Conservation (phyloP, 2,797 vertebrate genomes). For the Chloroceryle amazona region DNA sequence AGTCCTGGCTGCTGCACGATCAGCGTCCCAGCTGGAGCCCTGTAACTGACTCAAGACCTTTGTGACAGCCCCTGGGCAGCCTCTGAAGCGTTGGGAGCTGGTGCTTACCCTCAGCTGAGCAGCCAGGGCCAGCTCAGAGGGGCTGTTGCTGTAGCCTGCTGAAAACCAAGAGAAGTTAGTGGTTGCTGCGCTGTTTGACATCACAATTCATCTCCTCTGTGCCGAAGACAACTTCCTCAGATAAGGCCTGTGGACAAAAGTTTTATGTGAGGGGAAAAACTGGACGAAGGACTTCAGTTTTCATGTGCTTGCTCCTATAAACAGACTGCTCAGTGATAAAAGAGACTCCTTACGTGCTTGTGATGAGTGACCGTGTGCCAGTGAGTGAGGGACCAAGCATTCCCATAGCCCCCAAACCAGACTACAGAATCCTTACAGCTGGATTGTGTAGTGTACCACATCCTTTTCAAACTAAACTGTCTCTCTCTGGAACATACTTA, state of each 20-base stretch:
- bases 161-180: background rate
- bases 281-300: slow-evolving; percentile 14
- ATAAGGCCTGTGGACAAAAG: background rate
- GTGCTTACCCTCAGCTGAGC: accelerated
- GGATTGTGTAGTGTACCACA: background rate
- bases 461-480: background rate
- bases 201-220: slow-evolving; percentile 4
- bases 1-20: accelerated
- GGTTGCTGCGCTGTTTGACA: background rate
- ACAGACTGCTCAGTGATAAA: background rate
- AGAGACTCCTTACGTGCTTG: background rate
- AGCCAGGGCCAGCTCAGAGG: background rate
- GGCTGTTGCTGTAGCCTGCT: background rate
- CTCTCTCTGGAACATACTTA: background rate
- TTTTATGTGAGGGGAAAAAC: background rate
- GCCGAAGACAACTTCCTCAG: background rate
- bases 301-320: slow-evolving; percentile 26
- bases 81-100: background rate
- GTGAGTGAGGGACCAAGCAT: background rate
- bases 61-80: accelerated
- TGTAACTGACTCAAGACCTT: background rate
- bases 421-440: background rate
- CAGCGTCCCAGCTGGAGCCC: background rate
- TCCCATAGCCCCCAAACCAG: background rate
- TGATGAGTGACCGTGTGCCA: background rate